Evolutionary conservation across 2,888 invertebrate genomes (phyloP).

Genomic region (Amphiduros pacificus): DNA sequence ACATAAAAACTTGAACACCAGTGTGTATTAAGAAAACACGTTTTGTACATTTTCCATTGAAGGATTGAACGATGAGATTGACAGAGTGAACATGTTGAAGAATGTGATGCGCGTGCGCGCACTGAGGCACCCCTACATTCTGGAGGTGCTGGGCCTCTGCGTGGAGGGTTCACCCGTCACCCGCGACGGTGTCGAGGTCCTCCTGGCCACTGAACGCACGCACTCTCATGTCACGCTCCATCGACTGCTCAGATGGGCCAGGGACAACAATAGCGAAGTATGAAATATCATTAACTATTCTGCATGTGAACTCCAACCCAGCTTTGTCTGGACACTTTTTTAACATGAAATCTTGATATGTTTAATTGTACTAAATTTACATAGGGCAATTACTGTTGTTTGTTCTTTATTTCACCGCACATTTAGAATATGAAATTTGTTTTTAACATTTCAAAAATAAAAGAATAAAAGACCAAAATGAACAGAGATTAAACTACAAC

Average conservation of each 20-base stretch:
- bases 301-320: no score
- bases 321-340: no score
- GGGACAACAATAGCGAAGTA: slow-evolving; percentile 25
- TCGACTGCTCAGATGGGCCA: slow-evolving; percentile 17
- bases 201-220: slow-evolving; percentile 5
- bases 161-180: slow-evolving; percentile 22
- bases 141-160: slow-evolving; percentile 7
- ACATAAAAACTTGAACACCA: background rate
- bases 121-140: slow-evolving; percentile 6
- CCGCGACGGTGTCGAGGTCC: slow-evolving; percentile 19
- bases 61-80: slow-evolving; percentile 1
- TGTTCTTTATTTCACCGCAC: no score
- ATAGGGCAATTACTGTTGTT: no score
- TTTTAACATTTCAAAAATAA: no score
- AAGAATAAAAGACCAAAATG: no score
- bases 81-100: background rate
- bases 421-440: no score
- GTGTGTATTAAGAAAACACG: background rate
- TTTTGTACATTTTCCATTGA: background rate
- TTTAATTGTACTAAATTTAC: no score
- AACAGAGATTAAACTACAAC: no score
- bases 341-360: no score
- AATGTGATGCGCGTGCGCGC: slow-evolving; percentile 2
- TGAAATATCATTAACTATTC: no score
- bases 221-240: slow-evolving; percentile 23